phyloP scores from a whole-genome alignment of 2,797 vertebrate species.

The Chelmon rostratus region DNA sequence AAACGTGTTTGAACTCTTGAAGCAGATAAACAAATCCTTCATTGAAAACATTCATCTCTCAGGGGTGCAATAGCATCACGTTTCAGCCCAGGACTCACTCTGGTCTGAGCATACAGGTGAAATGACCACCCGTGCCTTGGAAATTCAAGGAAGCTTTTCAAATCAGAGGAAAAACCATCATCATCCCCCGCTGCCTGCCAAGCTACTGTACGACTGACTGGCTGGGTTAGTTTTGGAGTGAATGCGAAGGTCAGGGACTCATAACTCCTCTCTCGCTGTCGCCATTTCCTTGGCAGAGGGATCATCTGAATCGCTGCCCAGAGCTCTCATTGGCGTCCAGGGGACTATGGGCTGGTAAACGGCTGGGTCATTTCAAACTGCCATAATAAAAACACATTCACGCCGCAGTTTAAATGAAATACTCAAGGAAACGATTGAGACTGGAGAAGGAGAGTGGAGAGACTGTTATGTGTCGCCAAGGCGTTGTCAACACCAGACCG shows the following conservation, averaged over 20 bases:
- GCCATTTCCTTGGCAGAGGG: conserved; percentile 69
- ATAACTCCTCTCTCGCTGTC: conserved; percentile 62
- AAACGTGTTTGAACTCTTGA: conserved; percentile 35
- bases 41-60: conserved; percentile 28
- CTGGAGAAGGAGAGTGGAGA: conserved; percentile 47
- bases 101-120: conserved; percentile 48
- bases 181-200: conserved; percentile 46
- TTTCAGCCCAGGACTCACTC: conserved; percentile 40
- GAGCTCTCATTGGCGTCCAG: conserved; percentile 60
- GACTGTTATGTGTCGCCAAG: conserved; percentile 67
- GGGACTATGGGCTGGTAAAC: conserved; percentile 66
- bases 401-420: conserved; percentile 64
- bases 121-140: conserved; percentile 54
- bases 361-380: conserved; percentile 65
- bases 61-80: conserved; percentile 1
- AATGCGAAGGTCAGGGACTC: conserved; percentile 67
- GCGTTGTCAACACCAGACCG: conserved; percentile 78
- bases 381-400: conserved; percentile 72
- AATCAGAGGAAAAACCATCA: conserved; percentile 59
- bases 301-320: conserved; percentile 61
- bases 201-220: conserved; percentile 57
- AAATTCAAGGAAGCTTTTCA: conserved; percentile 58
- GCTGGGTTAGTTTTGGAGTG: conserved; percentile 65
- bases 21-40: conserved; percentile 28
- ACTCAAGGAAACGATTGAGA: conserved; percentile 63